Evolutionary conservation across 2,797 vertebrate species (phyloP), one percentile per base, ranked within the genome.

Genomic region (Muraenolepis orangiensis): DNA sequence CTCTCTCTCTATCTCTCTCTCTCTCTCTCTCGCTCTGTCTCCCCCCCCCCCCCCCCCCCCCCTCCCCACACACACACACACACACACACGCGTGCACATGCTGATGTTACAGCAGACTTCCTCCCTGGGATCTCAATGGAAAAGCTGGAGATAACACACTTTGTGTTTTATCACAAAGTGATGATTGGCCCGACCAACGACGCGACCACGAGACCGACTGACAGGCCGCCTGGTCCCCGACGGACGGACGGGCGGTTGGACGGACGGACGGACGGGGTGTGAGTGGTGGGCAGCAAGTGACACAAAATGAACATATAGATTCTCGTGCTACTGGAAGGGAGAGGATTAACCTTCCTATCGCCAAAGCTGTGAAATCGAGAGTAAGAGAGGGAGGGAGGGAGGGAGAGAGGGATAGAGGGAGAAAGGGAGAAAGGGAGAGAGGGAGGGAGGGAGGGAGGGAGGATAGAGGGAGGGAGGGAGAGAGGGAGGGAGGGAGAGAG

Each of bases 351-450:
- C 46, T n/a, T 75, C 51, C n/a, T 6, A 57, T n/a, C 2, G 51
- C 20, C 51, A 72, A 74, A 80, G 72, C 82, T 82, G 83, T 91
- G 93, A 92, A 94, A 93, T 82, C 73, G 91, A 94, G 90, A 88
- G 79, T 57, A 57, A 57, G 80, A 86, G n/a, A n/a, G 70, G 51
- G 80, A 71, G 78, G 86, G 78, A 80, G 73, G 73, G 70, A 80
- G 80, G 40, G 74, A 80, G 88, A 82, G 79, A 69, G 72, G 70
- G 66, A n/a, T n/a, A n/a, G n/a, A n/a, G n/a, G n/a, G n/a, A n/a
- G n/a, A n/a, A n/a, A n/a, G n/a, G n/a, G n/a, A n/a, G n/a, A n/a
- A n/a, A 70, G 69, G 29, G 29, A 12, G 31, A 74, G 72, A 76
- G 72, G 80, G 72, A 64, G 66, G n/a, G 74, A 73, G 40, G 38